Conservation (phyloP, 1,140 invertebrate genomes). For the Sarcophaga bullata region DNA sequence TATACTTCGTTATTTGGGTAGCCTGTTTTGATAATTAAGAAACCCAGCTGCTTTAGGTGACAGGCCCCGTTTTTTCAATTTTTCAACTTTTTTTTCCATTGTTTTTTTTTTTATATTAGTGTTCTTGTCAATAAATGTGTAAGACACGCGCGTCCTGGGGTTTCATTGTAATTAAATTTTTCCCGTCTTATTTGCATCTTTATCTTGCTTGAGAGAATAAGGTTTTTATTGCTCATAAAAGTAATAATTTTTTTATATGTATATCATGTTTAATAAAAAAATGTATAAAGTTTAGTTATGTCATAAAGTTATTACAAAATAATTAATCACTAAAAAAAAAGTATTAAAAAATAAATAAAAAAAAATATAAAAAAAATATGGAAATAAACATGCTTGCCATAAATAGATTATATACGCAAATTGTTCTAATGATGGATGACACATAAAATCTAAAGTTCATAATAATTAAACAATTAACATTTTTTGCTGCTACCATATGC, state of each 20-base stretch:
- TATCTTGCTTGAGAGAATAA: not conserved
- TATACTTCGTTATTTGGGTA: no score
- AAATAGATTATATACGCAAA: slow-evolving; percentile 8
- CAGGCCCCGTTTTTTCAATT: no score
- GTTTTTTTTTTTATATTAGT: no score
- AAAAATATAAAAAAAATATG: no score
- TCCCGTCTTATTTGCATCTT: no score
- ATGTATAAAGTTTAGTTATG: not conserved
- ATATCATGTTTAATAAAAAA: slow-evolving; percentile 26
- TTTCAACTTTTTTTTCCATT: no score
- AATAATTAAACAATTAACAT: no score
- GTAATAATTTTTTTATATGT: slow-evolving; percentile 24
- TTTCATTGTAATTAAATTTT: no score
- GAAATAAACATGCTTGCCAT: slow-evolving; percentile 12
- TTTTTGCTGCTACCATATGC: no score
- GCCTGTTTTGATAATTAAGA: no score
- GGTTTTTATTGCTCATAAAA: not conserved
- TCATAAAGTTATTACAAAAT: slow-evolving; percentile 32
- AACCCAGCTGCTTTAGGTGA: no score
- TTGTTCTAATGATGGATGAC: not conserved
- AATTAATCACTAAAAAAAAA: not conserved
- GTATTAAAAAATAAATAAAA: slow-evolving; percentile 2
- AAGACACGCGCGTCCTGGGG: not conserved
- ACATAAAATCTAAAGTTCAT: not conserved
- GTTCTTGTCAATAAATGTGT: no score